Conservation (phyloP, 2,797 vertebrate species). For the Bryconaethiops microstoma region DNA sequence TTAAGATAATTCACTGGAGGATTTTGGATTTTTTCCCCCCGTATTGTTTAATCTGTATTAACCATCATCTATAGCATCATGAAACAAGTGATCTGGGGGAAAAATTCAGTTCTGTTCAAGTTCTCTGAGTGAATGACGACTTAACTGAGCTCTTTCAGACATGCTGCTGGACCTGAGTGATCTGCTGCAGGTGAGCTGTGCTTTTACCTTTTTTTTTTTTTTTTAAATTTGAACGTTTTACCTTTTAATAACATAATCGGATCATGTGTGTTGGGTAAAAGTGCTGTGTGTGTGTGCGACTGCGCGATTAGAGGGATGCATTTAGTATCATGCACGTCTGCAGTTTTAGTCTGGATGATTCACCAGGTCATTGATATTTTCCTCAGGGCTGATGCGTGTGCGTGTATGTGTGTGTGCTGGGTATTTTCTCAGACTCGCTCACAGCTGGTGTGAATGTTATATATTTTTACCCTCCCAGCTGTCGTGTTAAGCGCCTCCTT, state of each 20-base stretch:
- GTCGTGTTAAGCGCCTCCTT: slow-evolving; percentile 62
- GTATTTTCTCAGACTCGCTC: slow-evolving; percentile 54
- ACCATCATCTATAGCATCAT: no score
- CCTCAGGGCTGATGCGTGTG: slow-evolving; percentile 27
- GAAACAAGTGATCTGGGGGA: no score
- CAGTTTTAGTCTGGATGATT: slow-evolving; percentile 59
- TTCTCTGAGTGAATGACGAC: not conserved
- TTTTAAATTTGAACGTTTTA: not conserved
- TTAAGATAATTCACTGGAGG: no score
- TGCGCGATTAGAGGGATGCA: slow-evolving; percentile 25
- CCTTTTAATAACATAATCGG: not conserved
- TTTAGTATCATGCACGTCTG: slow-evolving; percentile 51
- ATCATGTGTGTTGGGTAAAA: not conserved
- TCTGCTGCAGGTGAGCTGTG: slow-evolving; percentile 86
- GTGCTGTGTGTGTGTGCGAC: slow-evolving; percentile 28
- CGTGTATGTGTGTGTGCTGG: slow-evolving; percentile 44
- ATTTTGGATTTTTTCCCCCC: no score
- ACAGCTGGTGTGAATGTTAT: slow-evolving; percentile 72
- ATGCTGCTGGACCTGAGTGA: slow-evolving; percentile 98
- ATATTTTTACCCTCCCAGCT: slow-evolving; percentile 84
- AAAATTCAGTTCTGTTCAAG: not conserved
- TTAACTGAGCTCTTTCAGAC: slow-evolving; percentile 78
- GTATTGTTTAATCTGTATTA: no score
- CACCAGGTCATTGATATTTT: slow-evolving; percentile 29
- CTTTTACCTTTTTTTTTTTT: not conserved